phyloP scores from a whole-genome alignment of 1,140 invertebrate species.

The Tetragnatha versicolor region DNA sequence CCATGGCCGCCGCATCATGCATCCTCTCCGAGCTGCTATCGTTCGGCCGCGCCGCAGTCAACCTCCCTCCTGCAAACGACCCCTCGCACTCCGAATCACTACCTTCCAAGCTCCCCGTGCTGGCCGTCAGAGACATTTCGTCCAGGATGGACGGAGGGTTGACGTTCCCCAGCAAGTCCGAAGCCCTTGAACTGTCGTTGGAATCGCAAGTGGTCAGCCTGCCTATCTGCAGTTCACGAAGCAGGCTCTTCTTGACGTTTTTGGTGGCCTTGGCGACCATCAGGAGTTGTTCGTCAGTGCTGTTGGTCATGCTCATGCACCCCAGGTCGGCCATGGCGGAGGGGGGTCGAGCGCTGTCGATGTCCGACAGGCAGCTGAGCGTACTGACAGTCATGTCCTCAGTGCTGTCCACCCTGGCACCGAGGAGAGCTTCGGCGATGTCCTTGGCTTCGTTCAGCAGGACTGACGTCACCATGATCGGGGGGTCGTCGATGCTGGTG shows the following conservation, averaged over 20 bases:
- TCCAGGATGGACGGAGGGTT: slow-evolving; percentile 76
- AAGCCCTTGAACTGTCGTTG: slow-evolving; percentile 66
- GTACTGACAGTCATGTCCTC: slow-evolving; percentile 65
- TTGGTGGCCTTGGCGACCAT: background rate
- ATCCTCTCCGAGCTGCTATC: slow-evolving; percentile 55
- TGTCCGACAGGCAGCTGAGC: slow-evolving; percentile 67
- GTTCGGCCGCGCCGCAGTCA: background rate
- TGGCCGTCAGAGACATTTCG: slow-evolving; percentile 63
- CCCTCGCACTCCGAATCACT: slow-evolving; percentile 67
- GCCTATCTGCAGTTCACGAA: slow-evolving; percentile 31
- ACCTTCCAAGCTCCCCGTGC: slow-evolving; percentile 76
- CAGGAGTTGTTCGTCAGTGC: slow-evolving; percentile 51
- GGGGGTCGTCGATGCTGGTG: no score
- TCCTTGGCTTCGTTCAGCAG: slow-evolving; percentile 65
- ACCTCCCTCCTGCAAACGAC: background rate
- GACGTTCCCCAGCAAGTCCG: slow-evolving; percentile 75
- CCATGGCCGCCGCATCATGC: slow-evolving; percentile 59
- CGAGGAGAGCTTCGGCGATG: slow-evolving; percentile 60
- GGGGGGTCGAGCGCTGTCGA: slow-evolving; percentile 80
- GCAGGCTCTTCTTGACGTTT: slow-evolving; percentile 8
- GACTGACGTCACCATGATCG: slow-evolving; percentile 16
- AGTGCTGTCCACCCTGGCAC: slow-evolving; percentile 14
- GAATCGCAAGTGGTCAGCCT: slow-evolving; percentile 3
- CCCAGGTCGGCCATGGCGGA: slow-evolving; percentile 70
- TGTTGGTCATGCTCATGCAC: slow-evolving; percentile 60